Conservation (phyloP, 2,797 vertebrate genomes). For the Prunella strophiata region DNA sequence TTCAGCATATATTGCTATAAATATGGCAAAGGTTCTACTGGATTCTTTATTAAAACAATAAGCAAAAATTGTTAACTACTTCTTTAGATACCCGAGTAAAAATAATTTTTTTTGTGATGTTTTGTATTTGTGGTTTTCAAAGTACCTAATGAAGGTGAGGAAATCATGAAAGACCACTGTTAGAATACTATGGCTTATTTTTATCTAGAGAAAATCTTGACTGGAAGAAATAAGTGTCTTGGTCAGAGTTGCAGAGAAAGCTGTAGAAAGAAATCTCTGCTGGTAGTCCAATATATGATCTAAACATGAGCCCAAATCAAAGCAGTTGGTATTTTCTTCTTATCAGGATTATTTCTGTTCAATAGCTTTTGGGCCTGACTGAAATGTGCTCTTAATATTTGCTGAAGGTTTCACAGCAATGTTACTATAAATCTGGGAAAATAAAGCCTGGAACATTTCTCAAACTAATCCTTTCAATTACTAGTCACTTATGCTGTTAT, state of each 20-base stretch:
- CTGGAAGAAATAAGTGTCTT: not conserved
- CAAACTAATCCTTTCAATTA: not conserved
- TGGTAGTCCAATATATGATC: not conserved
- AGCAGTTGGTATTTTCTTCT: not conserved
- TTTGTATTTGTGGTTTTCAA: not conserved
- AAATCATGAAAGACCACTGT: not conserved
- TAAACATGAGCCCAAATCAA: not conserved
- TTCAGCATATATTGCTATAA: not conserved
- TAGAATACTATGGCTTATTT: not conserved
- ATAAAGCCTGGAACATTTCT: not conserved
- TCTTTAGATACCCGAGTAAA: not conserved
- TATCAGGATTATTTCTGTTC: not conserved
- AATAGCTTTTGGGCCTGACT: not conserved
- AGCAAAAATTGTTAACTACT: not conserved
- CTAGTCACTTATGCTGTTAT: accelerated
- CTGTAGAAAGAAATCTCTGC: not conserved
- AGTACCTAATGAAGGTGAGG: not conserved
- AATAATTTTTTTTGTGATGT: not conserved
- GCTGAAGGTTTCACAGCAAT: not conserved
- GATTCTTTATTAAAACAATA: not conserved
- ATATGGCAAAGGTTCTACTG: not conserved
- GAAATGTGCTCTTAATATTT: not conserved
- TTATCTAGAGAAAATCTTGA: not conserved
- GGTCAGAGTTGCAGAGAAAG: not conserved
- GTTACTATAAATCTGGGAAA: not conserved